Evolutionary conservation across 1,140 invertebrate genomes (phyloP), one percentile per base, ranked within the genome.

Genomic region (Marisa cornuarietis): DNA sequence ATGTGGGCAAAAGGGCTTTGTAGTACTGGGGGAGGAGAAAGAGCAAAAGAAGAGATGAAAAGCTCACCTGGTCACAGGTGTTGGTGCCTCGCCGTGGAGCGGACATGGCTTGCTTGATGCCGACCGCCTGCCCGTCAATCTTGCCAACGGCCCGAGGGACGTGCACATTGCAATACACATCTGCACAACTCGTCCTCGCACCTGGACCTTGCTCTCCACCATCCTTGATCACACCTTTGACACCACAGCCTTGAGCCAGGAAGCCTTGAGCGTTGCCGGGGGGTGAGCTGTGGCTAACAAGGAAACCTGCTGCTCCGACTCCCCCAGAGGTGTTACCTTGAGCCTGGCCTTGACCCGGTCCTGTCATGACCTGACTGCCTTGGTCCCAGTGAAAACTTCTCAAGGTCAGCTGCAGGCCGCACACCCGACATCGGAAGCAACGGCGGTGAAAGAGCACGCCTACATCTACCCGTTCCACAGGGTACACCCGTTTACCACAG

Each of bases 391-490:
- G 85, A 78, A 90, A 90, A 52, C 88, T 88, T 58, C 87, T 79
- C 54, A 90, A 75, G 18, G 86, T 85, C 63, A 90, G 81, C 79
- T 90, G 82, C 16, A 88, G 79, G 58, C 87, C 85, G 74, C 87
- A 89, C 0, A 85, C 79, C 3, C 87, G 78, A 69, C 88, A 90
- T n/a, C 88, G 78, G 81, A 90, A 90, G 66, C 90, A 90, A 0
- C 87, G 79, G 20, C 87, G 83, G 78, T 90, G 90, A 78, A 90
- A 90, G 49, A 90, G 72, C 0, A 85, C 87, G 7, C 90, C 90
- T 2, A 90, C 85, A 78, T 90, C 88, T 58, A 90, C 85, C 63
- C 85, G 84, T 75, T 90, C 90, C 65, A 90, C 86, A 0, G 88
- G 88, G 75, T 90, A 90, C 10, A 90, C 90, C 76, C 88, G 79